Evolutionary conservation across 92 coral and sea anemone genomes (phyloP), one percentile per base, ranked within the genome.

Genomic region (Galaxea fascicularis): DNA sequence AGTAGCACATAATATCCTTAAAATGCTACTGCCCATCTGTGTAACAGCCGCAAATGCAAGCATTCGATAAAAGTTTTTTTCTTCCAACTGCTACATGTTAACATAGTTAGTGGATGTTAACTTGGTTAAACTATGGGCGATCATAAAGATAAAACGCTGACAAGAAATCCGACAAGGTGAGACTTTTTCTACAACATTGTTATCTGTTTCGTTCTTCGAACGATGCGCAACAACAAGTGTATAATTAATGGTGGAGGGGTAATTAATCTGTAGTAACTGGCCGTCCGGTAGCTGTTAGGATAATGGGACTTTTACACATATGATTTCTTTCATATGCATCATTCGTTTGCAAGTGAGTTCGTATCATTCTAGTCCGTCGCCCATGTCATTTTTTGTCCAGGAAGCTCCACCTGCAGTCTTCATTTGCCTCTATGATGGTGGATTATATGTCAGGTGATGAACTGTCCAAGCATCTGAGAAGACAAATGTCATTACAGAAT

Each of bases 361-460:
- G n/a, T n/a, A n/a, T n/a, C n/a, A n/a, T n/a, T n/a, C n/a, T n/a
- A n/a, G n/a, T n/a, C n/a, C n/a, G n/a, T n/a, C n/a, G n/a, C n/a
- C n/a, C n/a, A n/a, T n/a, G n/a, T n/a, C n/a, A n/a, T n/a, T 29
- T 8, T 67, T 63, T 5, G 17, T 22, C 16, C 41, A 83, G 91
- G 72, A 91, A 83, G 53, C 85, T 76, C 65, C 63, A 57, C 8
- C 27, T 87, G 65, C 86, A 89, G 25, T 91, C 94, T 22, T 76
- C 91, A 4, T 91, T 91, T 54, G 56, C 77, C 3, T 84, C 94
- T 15, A 87, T 78, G 91, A 91, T 91, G 65, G 86, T 69, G 27
- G 76, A 56, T 25, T 87, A 83, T 79, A 91, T 91, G 91, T 87
- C 94, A 71, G 62, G 81, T 28, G 94, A 87, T 21, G 80, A 91